Base-by-base conservation (phyloP, 2,888 invertebrate species). In the Thymelicus acteon region DNA sequence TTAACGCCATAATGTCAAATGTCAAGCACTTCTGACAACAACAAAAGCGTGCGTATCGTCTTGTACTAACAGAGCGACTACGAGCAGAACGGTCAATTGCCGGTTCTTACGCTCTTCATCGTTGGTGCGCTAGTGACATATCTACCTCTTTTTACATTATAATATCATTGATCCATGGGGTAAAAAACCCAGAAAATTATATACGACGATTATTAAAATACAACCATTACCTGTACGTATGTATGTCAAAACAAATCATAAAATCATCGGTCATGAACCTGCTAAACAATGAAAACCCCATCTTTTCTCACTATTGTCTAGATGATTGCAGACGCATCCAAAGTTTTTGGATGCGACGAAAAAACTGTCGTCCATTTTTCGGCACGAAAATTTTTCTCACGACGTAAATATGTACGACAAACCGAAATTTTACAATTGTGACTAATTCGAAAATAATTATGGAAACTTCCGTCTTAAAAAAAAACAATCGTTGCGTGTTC, bases 381-480 rank as follows among this genome's bases (percentile, higher is more conserved):
- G 69, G 69, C 48, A 64, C 70, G 49, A 49, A 60, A 57, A 60
- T 31, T 70, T 19, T 70, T 70, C 70, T 70, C 70, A 70, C 70
- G 70, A 61, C 44, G 6, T 31, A 8, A 4, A 7, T 47, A 49
- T 31, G n/a, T 64, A 40, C 48, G 58, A 70, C 62, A 54, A 65
- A 37, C 60, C 61, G 48, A 88, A 85, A 82, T 85, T 83, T 80
- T 78, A 83, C 82, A 83, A 87, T 88, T 85, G 86, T 85, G 83
- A 85, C 88, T 92, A 92, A 92, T 92, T 88, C 84, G 88, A 88
- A 92, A 83, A 92, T 92, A 92, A 92, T 92, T 89, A 87, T 81
- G 81, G 77, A 74, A 76, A 71, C 91, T 92, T 92, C 92, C 92
- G 90, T 81, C 85, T 85, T 74, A 72, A 87, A 88, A 89, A 90